Conservation (phyloP, 1,140 invertebrate species). For the Rhopalosiphum maidis region DNA sequence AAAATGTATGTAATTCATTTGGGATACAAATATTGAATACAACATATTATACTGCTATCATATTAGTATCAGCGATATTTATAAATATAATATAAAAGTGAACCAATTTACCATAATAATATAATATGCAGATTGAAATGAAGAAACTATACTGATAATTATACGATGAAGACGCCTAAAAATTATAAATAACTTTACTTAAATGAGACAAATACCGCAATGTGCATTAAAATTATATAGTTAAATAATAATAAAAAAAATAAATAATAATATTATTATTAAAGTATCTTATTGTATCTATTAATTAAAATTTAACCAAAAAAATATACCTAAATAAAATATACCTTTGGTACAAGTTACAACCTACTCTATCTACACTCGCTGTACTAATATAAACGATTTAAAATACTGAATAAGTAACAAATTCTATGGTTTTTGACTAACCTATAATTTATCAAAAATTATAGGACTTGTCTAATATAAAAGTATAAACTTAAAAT, state of each 20-base stretch:
- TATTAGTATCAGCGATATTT: too few species aligned
- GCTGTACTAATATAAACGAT: not conserved
- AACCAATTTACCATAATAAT: too few species aligned
- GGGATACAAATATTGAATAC: too few species aligned
- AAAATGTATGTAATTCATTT: too few species aligned
- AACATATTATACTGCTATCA: too few species aligned
- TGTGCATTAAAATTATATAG: not conserved
- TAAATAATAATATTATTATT: not conserved
- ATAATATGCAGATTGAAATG: too few species aligned
- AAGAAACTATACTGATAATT: too few species aligned
- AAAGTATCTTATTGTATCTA: not conserved
- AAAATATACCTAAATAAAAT: not conserved
- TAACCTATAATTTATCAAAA: constrained; percentile 5
- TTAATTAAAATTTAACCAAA: not conserved
- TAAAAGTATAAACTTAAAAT: not conserved
- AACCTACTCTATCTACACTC: not conserved
- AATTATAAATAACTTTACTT: not conserved
- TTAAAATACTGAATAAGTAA: not conserved
- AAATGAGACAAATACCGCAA: not conserved
- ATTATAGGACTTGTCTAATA: not conserved
- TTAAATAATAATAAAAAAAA: not conserved
- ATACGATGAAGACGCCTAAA: too few species aligned
- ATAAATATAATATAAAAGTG: too few species aligned
- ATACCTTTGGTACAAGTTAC: not conserved
- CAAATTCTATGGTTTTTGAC: not conserved